Conservation (phyloP, 2,888 invertebrate genomes). For the Mellilla xanthometata region DNA sequence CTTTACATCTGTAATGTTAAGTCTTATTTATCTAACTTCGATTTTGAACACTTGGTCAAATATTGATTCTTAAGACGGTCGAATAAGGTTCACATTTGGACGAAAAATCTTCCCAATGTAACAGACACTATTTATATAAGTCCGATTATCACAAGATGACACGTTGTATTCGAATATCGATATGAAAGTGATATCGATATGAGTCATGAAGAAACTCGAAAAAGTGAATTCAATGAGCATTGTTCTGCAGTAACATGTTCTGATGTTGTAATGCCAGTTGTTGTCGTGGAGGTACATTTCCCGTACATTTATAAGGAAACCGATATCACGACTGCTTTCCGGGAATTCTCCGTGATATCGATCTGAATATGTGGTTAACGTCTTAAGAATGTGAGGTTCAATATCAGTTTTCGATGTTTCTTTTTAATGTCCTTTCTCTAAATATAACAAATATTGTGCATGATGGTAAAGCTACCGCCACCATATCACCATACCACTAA, state of each 20-base stretch:
- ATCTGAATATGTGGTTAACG: neutral
- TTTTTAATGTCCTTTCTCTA: no score
- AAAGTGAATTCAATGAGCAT: slow-evolving; percentile 30
- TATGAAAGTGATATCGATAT: slow-evolving; percentile 53
- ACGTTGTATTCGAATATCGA: slow-evolving; percentile 45
- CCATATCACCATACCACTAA: no score
- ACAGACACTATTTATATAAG: no score
- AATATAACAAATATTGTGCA: no score
- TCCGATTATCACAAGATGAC: slow-evolving; percentile 43
- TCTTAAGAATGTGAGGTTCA: no score
- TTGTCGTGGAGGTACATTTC: neutral
- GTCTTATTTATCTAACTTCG: no score
- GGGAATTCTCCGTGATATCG: neutral
- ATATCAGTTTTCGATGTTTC: no score
- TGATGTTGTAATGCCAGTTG: slow-evolving; percentile 9
- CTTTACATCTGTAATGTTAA: slow-evolving; percentile 35
- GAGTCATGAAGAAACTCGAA: slow-evolving; percentile 37
- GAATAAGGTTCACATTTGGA: no score
- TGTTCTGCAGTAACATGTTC: slow-evolving; percentile 21
- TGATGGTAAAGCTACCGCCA: no score
- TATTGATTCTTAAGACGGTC: no score
- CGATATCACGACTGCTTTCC: neutral
- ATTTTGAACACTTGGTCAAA: no score
- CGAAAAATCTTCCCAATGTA: no score
- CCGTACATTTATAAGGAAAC: slow-evolving; percentile 4